Percentiles rank a stretch among this genome's conserved stretches.
Conservation (phyloP, 2,888 invertebrate genomes). For the Therioaphis trifolii region DNA sequence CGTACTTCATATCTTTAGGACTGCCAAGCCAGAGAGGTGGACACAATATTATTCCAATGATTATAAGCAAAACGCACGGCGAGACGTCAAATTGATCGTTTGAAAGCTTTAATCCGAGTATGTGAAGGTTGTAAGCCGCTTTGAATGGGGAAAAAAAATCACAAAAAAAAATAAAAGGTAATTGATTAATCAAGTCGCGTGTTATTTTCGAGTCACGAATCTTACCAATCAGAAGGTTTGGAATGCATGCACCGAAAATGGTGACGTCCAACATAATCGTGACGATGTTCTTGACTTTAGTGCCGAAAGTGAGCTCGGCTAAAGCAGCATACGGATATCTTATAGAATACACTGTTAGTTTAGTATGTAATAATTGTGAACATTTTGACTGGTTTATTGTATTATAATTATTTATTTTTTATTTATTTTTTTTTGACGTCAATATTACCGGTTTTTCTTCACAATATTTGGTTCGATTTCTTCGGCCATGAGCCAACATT, state of each 20-base stretch:
- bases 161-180: too few species aligned
- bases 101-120: conserved; percentile 80
- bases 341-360: neutral
- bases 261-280: conserved; percentile 80
- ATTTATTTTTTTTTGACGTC: too few species aligned
- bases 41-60: conserved; percentile 79
- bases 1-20: conserved; percentile 92
- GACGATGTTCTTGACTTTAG: conserved; percentile 73
- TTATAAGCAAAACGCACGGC: conserved; percentile 85
- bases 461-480: conserved; percentile 77
- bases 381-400: too few species aligned
- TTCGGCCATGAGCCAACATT: conserved; percentile 85
- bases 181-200: neutral
- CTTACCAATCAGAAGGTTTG: conserved; percentile 82
- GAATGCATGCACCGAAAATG: conserved; percentile 82
- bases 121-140: conserved; percentile 84
- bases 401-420: too few species aligned
- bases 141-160: too few species aligned
- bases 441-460: conserved; percentile 72
- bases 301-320: conserved; percentile 82
- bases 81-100: conserved; percentile 76
- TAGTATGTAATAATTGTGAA: neutral
- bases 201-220: conserved; percentile 1
- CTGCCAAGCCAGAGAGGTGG: conserved; percentile 90
- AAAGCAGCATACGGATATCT: conserved; percentile 88